Evolutionary conservation across 1,140 invertebrate species (phyloP).

Genomic region (Drosophila kohkoa): DNA sequence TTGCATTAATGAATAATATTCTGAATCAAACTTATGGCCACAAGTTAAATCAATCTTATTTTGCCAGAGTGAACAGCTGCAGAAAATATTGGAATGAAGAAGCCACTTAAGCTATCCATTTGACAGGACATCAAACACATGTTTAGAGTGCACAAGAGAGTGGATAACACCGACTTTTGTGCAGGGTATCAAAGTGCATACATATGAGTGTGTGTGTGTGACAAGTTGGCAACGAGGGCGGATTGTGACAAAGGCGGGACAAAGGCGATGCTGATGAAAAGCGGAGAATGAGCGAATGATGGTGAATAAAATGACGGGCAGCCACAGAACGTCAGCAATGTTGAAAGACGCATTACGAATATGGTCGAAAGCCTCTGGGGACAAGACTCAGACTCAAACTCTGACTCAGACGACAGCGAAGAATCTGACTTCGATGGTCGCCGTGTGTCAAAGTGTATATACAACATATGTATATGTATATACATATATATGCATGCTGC

Average conservation of each 20-base stretch:
- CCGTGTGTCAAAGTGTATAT: background rate
- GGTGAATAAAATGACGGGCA: slow-evolving; percentile 1
- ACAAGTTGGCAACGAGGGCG: slow-evolving; percentile 30
- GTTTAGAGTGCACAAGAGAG: background rate
- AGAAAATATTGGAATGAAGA: too few species aligned
- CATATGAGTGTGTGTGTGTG: slow-evolving; percentile 10
- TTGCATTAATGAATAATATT: too few species aligned
- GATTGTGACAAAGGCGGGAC: slow-evolving; percentile 32
- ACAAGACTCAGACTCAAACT: slow-evolving; percentile 10
- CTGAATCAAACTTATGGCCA: too few species aligned
- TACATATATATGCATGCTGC: background rate
- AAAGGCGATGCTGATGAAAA: slow-evolving; percentile 46
- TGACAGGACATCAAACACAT: too few species aligned
- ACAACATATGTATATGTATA: background rate
- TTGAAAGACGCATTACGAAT: slow-evolving; percentile 74
- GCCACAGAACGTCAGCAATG: slow-evolving; percentile 30
- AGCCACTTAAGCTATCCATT: too few species aligned
- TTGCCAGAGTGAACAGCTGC: too few species aligned
- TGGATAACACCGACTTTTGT: background rate
- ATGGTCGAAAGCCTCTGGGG: slow-evolving; percentile 64
- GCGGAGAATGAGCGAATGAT: slow-evolving; percentile 33
- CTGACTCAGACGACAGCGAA: background rate
- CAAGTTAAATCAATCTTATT: too few species aligned
- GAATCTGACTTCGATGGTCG: background rate
- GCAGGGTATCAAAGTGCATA: slow-evolving; percentile 42